Base-by-base conservation (phyloP, 2,888 invertebrate genomes). In the Heliconius sara region DNA sequence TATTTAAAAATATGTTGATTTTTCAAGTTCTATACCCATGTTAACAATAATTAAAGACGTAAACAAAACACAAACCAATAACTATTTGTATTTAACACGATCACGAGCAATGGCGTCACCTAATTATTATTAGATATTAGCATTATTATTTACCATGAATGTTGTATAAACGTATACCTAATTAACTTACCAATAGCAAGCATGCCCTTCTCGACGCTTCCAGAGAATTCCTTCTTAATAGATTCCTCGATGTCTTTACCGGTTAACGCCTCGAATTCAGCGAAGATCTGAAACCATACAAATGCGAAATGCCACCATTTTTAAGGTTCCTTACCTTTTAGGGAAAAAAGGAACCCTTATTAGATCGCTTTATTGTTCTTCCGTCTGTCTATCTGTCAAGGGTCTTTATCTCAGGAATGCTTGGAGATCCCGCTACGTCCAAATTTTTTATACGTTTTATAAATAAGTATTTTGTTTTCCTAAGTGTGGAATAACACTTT, bases 141-240 rank as follows among this genome's bases (percentile, higher is more conserved):
- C 3, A 67, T 34, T 67, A 66, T 30, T 30, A 67, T 19, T 22
- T 30, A 10, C 3, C 4, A 72, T 43, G 34, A 63, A 19, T 16
- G 13, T 25, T 60, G 6, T 19, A 22, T 73, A n/a, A n/a, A 57
- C 6, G 30, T 19, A 34, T 39, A n/a, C 30, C 19, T 25, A 39
- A 91, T 95, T 95, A 22, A 0, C 27, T 65, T 93, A 98, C 98
- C 98, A 86, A 98, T 98, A 88, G 98, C 98, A 82, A 98, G 96
- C 90, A 98, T 96, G 85, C 98, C 98, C 90, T 97, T 97, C 90
- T 98, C 97, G 78, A 98, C 95, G 88, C 97, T 97, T 84, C 98
- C 98, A 83, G 98, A 98, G 94, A 98, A 98, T 92, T 98, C 98
- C 84, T 97, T 97, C 93, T 97, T 97, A 92, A 98, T 98, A 30